Conservation (phyloP, 2,888 invertebrate species). For the Dione juno region DNA sequence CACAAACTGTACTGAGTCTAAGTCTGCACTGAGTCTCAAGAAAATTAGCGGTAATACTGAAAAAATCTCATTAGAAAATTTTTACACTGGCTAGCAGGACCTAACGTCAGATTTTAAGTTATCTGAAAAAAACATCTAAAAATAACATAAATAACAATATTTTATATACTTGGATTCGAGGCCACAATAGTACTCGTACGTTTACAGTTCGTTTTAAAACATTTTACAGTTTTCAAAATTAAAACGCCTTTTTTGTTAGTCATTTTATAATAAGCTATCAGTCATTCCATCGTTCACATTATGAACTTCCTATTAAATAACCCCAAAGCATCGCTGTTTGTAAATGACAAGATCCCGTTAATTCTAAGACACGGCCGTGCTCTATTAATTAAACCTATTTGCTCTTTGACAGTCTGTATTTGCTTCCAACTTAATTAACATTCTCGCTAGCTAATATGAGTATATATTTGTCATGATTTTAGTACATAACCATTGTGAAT, state of each 20-base stretch:
- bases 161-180: too few relatives aligned
- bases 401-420: constrained; percentile 72
- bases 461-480: constrained; percentile 44
- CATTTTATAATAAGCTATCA: neutral
- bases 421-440: constrained; percentile 74
- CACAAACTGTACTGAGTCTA: too few relatives aligned
- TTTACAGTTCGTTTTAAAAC: too few relatives aligned
- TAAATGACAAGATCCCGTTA: constrained; percentile 65
- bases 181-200: too few relatives aligned
- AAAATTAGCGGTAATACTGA: too few relatives aligned
- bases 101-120: too few relatives aligned
- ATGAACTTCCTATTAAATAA: constrained; percentile 43
- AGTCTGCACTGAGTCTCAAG: too few relatives aligned
- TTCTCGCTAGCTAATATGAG: constrained; percentile 53
- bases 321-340: constrained; percentile 51
- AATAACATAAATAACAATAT: too few relatives aligned
- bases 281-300: constrained; percentile 23
- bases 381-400: constrained; percentile 80
- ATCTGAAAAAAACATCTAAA: too few relatives aligned
- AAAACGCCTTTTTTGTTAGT: neutral
- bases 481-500: constrained; percentile 37
- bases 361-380: constrained; percentile 66
- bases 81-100: too few relatives aligned
- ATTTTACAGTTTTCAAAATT: neutral
- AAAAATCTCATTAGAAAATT: too few relatives aligned